Base-by-base conservation (phyloP, 2,888 invertebrate genomes). In the Philhelius pedissequus region DNA sequence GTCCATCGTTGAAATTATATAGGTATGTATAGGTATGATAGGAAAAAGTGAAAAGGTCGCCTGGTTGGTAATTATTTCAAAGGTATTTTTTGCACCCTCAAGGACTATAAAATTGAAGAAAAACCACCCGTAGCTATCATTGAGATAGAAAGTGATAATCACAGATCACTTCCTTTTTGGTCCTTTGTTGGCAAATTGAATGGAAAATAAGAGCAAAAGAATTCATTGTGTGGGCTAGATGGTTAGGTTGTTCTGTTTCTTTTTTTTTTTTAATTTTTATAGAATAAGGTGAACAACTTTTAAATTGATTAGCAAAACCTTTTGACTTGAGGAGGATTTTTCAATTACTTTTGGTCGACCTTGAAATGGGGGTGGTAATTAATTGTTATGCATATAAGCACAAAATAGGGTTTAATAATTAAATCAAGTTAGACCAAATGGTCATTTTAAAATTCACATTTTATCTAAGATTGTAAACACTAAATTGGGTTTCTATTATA, bases 151-250 rank as follows among this genome's bases (percentile, higher is more conserved):
- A 78, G 78, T 78, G 82, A 77, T 82, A 82, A 82, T 82, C 82
- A 82, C 78, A 78, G 71, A 73, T 82, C 78, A 73, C 73, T 76
- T 81, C 64, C 64, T 50, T 58, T n/a, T 58, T 25, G 54, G 60
- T 43, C 78, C 77, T 76, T 82, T 82, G 82, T 82, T 62, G 13
- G 68, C 68, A 73, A 82, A 82, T 82, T 82, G 78, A 78, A 82
- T 77, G 54, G 77, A 78, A 82, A 77, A 82, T 66, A 40, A 58
- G 40, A 58, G 50, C 32, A 15, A 48, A 50, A 60, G n/a, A 48
- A 56, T 68, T 77, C 38, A 25, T 43, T 20, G 48, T 71, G 15
- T 5, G 9, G 15, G 2, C 11, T 0, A 32, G 11, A 15, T 60
- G 38, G 60, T 40, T 40, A 9, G 60, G n/a, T 2, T 40, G 25